Conservation (phyloP, 1,140 invertebrate species). For the Hesperophylax magnus region DNA sequence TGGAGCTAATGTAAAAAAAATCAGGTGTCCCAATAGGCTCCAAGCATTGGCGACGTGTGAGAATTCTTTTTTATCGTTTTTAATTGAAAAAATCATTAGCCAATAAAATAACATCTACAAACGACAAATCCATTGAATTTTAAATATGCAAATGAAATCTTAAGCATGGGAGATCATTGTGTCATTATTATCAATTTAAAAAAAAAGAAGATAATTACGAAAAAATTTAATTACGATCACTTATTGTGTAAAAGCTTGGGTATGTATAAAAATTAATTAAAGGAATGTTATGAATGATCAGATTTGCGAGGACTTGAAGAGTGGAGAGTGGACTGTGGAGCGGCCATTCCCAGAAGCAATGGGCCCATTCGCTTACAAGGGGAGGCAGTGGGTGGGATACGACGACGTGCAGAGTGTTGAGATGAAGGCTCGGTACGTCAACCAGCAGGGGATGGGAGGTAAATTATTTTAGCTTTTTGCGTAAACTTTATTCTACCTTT, state of each 20-base stretch:
- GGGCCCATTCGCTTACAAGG: slow-evolving; percentile 89
- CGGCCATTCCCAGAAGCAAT: slow-evolving; percentile 84
- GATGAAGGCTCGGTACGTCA: slow-evolving; percentile 60
- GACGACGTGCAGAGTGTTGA: slow-evolving; percentile 77
- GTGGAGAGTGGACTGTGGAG: slow-evolving; percentile 79
- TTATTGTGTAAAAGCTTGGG: no score
- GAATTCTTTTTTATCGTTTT: no score
- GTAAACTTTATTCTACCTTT: not conserved
- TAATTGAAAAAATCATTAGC: no score
- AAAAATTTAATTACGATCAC: no score
- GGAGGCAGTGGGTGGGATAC: slow-evolving; percentile 94
- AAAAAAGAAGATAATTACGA: no score
- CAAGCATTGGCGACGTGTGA: no score
- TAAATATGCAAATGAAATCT: no score
- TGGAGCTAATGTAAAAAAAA: no score
- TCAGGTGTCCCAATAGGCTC: no score
- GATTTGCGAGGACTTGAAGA: slow-evolving; percentile 67
- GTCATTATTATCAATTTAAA: not conserved
- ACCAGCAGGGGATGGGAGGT: slow-evolving; percentile 82
- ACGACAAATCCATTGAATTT: no score
- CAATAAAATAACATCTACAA: no score
- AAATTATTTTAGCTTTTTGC: not conserved
- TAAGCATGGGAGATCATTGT: no score
- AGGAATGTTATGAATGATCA: slow-evolving; percentile 63
- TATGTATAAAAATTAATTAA: not conserved